phyloP scores from a whole-genome alignment of 2,113 vertebrate species.

The Actinemys pallida region DNA sequence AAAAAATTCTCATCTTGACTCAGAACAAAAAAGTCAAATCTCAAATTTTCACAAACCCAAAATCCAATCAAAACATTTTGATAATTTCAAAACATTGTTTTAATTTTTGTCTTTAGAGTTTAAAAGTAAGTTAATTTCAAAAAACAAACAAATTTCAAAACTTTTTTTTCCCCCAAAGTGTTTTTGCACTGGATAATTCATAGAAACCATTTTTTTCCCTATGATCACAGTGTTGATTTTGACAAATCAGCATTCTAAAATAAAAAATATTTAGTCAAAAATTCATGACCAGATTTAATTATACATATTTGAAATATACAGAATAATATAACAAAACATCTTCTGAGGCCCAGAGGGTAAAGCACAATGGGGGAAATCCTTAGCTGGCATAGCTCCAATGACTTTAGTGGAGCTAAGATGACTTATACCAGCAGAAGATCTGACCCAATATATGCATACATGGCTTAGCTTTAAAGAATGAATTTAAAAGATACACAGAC shows the following conservation, averaged over 20 bases:
- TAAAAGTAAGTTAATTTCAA: not conserved
- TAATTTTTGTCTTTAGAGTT: not conserved
- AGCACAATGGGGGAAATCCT: not conserved
- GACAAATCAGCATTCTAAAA: not conserved
- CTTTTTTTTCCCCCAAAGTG: not conserved
- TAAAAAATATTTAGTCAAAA: not conserved
- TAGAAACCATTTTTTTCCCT: not conserved
- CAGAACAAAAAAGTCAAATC: not conserved
- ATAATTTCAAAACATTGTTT: not conserved
- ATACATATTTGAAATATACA: not conserved
- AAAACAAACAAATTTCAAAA: not conserved
- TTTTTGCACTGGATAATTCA: not conserved
- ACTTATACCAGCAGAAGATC: not conserved
- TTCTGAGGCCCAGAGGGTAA: not conserved
- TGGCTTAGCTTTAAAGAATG: not conserved
- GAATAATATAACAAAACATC: accelerated
- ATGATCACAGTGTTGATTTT: not conserved
- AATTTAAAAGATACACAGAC: not conserved
- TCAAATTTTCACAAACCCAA: not conserved
- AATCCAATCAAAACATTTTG: not conserved
- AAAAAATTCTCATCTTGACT: not conserved
- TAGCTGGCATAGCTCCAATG: not conserved
- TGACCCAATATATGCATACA: not conserved
- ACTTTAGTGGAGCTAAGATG: not conserved
- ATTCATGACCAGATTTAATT: not conserved